Conservation (phyloP, 1,140 invertebrate species). For the Drosophila sturtevanti region DNA sequence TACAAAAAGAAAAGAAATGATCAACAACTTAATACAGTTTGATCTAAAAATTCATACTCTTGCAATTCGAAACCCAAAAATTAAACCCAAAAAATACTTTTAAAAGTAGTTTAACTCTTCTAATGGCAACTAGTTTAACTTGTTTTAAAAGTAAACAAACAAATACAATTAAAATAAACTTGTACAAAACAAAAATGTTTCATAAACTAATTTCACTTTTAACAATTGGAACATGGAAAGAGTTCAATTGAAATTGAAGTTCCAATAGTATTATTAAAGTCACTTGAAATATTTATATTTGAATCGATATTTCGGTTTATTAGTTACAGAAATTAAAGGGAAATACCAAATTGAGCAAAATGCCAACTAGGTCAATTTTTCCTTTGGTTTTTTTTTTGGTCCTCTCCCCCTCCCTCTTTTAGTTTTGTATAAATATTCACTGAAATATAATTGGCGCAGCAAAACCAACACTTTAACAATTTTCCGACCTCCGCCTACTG, state of each 20-base stretch:
- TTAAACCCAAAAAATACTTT: no score
- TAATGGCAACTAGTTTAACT: no score
- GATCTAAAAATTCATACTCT: no score
- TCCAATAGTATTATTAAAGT: neutral
- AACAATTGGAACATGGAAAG: no score
- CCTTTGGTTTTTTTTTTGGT: neutral
- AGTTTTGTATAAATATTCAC: neutral
- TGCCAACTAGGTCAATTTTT: neutral
- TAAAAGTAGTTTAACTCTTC: neutral
- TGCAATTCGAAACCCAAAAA: no score
- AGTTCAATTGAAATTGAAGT: no score
- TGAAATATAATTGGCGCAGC: neutral
- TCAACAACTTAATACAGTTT: no score
- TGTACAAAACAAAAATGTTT: no score
- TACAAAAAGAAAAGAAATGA: neutral
- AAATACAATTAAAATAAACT: no score
- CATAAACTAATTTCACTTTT: no score
- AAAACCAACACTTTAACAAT: conserved; percentile 10
- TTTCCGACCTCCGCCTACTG: conserved; percentile 3
- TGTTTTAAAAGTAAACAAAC: no score
- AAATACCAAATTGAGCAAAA: neutral
- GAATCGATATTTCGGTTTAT: neutral
- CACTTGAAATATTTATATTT: neutral
- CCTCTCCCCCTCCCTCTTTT: no score
- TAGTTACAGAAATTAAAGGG: neutral